phyloP scores from a whole-genome alignment of 2,113 vertebrate species.

The Pseudopipra pipra region DNA sequence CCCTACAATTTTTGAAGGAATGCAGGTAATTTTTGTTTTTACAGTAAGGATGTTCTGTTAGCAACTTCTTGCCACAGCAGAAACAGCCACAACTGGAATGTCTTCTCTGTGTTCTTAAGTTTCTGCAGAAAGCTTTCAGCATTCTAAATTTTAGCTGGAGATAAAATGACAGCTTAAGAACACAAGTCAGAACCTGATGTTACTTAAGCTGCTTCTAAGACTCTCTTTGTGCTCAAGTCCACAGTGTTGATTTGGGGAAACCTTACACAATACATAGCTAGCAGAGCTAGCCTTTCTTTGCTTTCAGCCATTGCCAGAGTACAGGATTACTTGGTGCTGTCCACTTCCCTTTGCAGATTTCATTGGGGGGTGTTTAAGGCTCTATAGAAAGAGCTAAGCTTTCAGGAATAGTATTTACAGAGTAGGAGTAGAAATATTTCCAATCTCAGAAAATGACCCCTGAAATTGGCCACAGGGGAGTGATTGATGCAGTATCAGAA shows the following conservation, averaged over 20 bases:
- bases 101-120: neutral
- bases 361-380: rapidly evolving
- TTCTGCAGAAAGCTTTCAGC: neutral
- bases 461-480: neutral
- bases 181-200: neutral
- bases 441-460: neutral
- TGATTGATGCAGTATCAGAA: rapidly evolving
- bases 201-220: neutral
- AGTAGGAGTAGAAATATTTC: neutral
- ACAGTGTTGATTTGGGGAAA: neutral
- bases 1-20: slow-evolving; percentile 41
- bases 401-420: neutral
- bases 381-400: neutral
- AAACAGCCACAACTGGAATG: neutral
- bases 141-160: neutral
- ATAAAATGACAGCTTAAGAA: neutral
- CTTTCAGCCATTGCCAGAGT: neutral
- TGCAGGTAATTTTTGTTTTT: slow-evolving; percentile 25
- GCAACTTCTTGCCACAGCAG: neutral
- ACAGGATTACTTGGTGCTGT: neutral
- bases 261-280: neutral
- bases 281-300: neutral
- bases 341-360: neutral
- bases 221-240: neutral
- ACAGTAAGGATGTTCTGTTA: neutral